These are phyloP conservation scores for Holothuria scabra DNA, from an alignment of 53 echinoderm and acorn worm species.

Conservation along the genomic window DNA sequence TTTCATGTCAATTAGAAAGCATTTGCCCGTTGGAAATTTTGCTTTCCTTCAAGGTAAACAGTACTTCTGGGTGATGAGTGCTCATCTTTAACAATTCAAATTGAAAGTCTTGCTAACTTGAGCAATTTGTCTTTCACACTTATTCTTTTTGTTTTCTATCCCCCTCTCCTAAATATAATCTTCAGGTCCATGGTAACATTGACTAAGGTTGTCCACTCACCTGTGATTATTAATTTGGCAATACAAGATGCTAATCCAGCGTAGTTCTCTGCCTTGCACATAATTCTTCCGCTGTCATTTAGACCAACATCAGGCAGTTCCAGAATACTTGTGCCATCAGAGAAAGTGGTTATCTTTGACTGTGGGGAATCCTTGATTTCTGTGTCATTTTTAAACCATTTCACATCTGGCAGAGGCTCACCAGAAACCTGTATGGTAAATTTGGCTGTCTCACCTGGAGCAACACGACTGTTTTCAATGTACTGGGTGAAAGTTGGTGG, in stretches of 20 bases:
- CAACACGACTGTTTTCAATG: slow-evolving; percentile 89
- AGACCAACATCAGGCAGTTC: slow-evolving; percentile 73
- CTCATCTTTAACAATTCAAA: too few species aligned
- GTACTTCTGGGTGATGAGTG: too few species aligned
- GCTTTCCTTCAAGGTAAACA: too few species aligned
- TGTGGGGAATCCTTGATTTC: slow-evolving; percentile 75
- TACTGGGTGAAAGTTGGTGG: slow-evolving; percentile 93
- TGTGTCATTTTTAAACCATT: slow-evolving; percentile 82
- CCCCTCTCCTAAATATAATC: too few species aligned
- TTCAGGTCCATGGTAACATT: too few species aligned
- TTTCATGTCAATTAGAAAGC: too few species aligned
- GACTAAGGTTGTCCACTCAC: slow-evolving; percentile 55
- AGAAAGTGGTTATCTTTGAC: slow-evolving; percentile 62
- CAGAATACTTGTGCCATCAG: slow-evolving; percentile 84
- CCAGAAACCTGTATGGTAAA: slow-evolving; percentile 87
- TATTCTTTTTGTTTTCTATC: too few species aligned
- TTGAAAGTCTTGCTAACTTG: too few species aligned
- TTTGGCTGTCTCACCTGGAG: slow-evolving; percentile 78
- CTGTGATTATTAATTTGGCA: slow-evolving; percentile 95
- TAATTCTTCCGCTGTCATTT: slow-evolving; percentile 80
- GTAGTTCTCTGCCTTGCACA: slow-evolving; percentile 91
- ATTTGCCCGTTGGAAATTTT: too few species aligned
- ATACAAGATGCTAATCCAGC: slow-evolving; percentile 98
- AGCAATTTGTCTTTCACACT: too few species aligned
- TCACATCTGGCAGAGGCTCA: slow-evolving; percentile 79